Conservation (phyloP, 1,140 invertebrate genomes). For the Melanaphis sacchari region DNA sequence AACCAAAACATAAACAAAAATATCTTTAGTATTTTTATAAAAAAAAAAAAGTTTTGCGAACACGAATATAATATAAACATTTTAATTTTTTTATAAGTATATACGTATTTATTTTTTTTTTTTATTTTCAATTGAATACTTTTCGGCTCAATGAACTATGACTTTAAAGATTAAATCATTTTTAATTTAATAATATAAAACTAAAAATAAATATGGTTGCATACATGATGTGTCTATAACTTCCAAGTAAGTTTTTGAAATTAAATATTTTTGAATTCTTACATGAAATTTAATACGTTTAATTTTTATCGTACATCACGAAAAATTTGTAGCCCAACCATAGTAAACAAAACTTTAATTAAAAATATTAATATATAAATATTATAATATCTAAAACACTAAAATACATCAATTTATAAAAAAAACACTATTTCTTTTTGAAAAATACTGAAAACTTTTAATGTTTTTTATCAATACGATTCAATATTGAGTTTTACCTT, state of each 20-base stretch:
- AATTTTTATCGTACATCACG: background rate
- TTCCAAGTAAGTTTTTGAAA: background rate
- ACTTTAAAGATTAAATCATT: conserved; percentile 5
- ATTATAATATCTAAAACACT: background rate
- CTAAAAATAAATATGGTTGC: background rate
- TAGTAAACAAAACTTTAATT: background rate
- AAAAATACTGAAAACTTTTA: background rate
- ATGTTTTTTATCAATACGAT: background rate
- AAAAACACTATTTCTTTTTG: background rate
- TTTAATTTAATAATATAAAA: background rate
- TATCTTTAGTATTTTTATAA: background rate
- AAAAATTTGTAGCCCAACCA: background rate
- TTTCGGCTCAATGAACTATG: background rate
- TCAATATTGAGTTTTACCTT: background rate
- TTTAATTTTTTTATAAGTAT: background rate
- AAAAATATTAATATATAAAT: background rate
- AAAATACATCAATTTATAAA: background rate
- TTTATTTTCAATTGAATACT: background rate
- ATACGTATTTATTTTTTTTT: background rate
- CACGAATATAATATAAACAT: background rate
- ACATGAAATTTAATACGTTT: background rate
- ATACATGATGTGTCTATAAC: background rate
- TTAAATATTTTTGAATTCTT: conserved; percentile 16
- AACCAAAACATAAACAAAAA: background rate
- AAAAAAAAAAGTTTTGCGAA: background rate